Percentiles rank a stretch among this genome's conserved stretches.
phyloP scores from a whole-genome alignment of 1,140 invertebrate genomes.

The Phymastichus coffea region DNA sequence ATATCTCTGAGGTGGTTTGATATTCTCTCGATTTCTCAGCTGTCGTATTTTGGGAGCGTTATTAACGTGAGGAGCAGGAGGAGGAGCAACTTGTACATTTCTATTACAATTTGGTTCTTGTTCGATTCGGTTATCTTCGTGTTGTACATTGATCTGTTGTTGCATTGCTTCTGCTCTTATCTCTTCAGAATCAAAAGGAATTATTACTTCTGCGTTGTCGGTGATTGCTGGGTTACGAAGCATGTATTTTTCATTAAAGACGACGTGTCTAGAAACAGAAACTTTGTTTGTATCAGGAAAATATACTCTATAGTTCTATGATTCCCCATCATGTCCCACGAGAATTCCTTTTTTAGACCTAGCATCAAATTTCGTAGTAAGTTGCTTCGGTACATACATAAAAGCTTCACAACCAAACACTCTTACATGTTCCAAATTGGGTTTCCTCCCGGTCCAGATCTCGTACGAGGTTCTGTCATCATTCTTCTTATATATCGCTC shows the following conservation, averaged over 20 bases:
- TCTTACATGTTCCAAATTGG: constrained; percentile 34
- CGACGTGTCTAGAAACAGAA: constrained; percentile 26
- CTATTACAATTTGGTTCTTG: neutral
- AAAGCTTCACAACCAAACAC: constrained; percentile 44
- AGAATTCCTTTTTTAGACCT: constrained; percentile 29
- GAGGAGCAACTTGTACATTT: neutral
- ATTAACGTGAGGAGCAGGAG: no score
- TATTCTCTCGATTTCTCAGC: no score
- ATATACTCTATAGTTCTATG: constrained; percentile 30
- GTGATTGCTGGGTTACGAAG: no score
- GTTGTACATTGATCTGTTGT: neutral
- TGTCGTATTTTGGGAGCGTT: no score
- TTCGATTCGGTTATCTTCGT: neutral
- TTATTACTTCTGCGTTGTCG: neutral
- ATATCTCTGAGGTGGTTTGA: no score
- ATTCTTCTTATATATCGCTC: neutral
- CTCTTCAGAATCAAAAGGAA: neutral
- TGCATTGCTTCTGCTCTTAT: neutral
- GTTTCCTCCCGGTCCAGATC: constrained; percentile 34
- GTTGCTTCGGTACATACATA: constrained; percentile 33
- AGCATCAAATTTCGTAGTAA: constrained; percentile 35
- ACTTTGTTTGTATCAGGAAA: constrained; percentile 11
- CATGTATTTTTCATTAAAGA: constrained; percentile 27
- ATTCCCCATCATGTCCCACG: constrained; percentile 28
- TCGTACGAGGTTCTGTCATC: constrained; percentile 29